Conservation (phyloP, 2,797 vertebrate genomes). For the Lates japonicus region DNA sequence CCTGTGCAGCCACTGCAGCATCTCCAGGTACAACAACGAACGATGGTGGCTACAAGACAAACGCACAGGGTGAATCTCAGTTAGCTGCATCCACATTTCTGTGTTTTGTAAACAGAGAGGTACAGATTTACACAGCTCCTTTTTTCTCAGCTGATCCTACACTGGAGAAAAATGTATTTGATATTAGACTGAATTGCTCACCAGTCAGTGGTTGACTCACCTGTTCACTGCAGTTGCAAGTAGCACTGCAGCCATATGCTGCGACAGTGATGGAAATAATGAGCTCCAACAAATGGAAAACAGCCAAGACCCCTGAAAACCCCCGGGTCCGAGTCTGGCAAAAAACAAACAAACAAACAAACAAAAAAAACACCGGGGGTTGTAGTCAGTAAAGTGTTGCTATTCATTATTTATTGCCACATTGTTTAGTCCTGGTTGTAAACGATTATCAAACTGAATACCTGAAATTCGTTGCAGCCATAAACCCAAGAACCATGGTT, state of each 20-base stretch:
- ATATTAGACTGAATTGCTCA: too few relatives aligned
- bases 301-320: neutral
- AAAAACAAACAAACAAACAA: neutral
- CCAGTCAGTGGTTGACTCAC: neutral
- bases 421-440: too few relatives aligned
- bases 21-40: neutral
- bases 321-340: neutral
- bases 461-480: neutral
- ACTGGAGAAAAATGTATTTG: neutral
- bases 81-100: neutral
- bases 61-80: neutral
- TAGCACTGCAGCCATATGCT: neutral
- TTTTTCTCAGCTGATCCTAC: too few relatives aligned
- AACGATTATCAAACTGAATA: neutral
- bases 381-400: neutral
- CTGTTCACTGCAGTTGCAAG: neutral
- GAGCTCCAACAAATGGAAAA: slow-evolving; percentile 4
- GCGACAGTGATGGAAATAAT: neutral
- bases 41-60: neutral
- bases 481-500: neutral
- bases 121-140: too few relatives aligned
- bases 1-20: neutral
- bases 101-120: too few relatives aligned
- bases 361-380: neutral
- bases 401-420: too few relatives aligned